Evolutionary conservation across 2,888 invertebrate species (phyloP), one percentile per base, ranked within the genome.

Genomic region (Mythimna lalbum): DNA sequence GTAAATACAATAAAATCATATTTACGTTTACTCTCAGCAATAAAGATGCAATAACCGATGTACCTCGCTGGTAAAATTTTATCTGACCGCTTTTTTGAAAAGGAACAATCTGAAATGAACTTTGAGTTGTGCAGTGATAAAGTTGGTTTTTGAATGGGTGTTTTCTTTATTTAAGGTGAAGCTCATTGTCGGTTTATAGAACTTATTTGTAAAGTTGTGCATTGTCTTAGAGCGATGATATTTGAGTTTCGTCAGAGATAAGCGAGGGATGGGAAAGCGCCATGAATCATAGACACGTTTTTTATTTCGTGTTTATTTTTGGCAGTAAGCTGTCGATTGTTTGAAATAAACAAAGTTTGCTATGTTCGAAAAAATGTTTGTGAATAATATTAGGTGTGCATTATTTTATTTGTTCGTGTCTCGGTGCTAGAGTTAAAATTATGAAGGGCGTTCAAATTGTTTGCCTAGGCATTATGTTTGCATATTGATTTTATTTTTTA

Each of bases 1-100:
- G 93, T 93, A 94, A 95, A 95, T 92, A 95, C 91, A 95, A 95
- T 95, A 95, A 95, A 95, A 93, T 90, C 74, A 93, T 95, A 95
- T 95, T 95, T 94, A 95, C 93, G 92, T 90, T 93, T 89, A 90
- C 92, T 93, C 88, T 87, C 83, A 91, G 91, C 92, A 93, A 94
- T 95, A 94, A 93, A 94, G 89, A 90, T 91, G 93, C 93, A 94
- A 94, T 93, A 90, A 93, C 90, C 88, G 86, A 92, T 57, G 92
- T 93, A 93, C 92, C 88, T 93, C 93, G 92, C 88, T 71, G 83
- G 91, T 93, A 90, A 93, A 92, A 90, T 89, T 77, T 78, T 72
- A 72, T 72, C 71, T 71, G 88, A 89, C 87, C 86, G 86, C 85
- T 90, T 90, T 91, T 89, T 84, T 80, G 39, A 43, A 50, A 27